Evolutionary conservation across 1,140 invertebrate genomes (phyloP), one percentile per base, ranked within the genome.

Genomic region (Papilio helenus): DNA sequence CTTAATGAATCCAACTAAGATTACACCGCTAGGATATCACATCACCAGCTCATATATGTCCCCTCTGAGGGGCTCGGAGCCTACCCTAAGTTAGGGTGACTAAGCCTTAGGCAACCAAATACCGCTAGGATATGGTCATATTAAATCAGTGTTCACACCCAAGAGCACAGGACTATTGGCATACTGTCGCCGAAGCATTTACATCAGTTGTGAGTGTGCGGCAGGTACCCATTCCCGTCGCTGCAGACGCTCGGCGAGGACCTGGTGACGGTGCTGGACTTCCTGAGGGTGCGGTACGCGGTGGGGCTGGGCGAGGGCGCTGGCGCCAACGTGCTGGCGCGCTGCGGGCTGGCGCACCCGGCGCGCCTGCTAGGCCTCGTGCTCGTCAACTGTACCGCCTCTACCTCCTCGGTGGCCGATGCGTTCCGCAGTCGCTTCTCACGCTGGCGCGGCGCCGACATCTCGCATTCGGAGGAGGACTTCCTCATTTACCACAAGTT

Each of bases 401-500:
- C 98, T 71, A 97, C 98, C 26, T 97, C 97, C 14, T 97, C 97
- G 14, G 97, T 99, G 46, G 96, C 98, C 90, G 98, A 99, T 88
- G 97, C 97, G 83, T 97, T 99, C 90, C 97, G 97, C 87, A 97
- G 97, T 85, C 97, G 98, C 95, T 96, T 98, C 88, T 97, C 97
- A 72, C 96, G 96, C 85, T 97, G 97, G 97, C 96, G 96, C 82
- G 96, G 96, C 49, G 95, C 96, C 23, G 95, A 96, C 83, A 96
- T 98, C 88, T 97, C 97, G 29, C 96, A 97, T 84, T 97, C 97
- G 1, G 97, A 97, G 72, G 97, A 97, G 92, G 97, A 97, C 85
- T 98, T 97, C 92, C 95, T 98, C 79, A 96, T 98, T 81, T 97
- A 98, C 90, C 98, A 99, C 92, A 98, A 98, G 95, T 98, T 98